These are phyloP conservation scores for Pseudopodoces humilis DNA, from an alignment of 2,113 vertebrate genomes.

Conservation along the genomic window DNA sequence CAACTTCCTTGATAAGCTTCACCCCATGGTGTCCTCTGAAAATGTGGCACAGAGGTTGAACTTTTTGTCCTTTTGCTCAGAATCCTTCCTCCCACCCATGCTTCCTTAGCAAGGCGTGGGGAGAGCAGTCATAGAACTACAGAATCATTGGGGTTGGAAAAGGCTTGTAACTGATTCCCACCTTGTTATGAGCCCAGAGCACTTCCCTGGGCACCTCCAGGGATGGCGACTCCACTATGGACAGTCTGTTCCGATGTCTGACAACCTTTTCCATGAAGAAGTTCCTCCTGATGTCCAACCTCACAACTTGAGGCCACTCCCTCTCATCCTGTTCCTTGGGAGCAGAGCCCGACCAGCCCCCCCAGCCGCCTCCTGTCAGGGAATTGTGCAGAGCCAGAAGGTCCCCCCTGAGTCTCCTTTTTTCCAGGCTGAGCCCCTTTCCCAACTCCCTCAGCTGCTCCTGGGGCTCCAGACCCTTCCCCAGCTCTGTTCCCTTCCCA, in stretches of 20 bases:
- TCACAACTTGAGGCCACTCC: accelerated
- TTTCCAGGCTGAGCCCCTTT: background rate
- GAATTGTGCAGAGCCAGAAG: background rate
- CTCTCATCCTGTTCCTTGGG: background rate
- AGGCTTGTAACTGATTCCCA: background rate
- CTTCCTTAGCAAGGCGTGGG: background rate
- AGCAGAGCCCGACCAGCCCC: background rate
- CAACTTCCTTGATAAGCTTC: background rate
- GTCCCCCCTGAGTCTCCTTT: background rate
- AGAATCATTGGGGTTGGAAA: background rate
- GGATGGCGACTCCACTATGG: background rate
- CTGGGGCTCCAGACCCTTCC: background rate
- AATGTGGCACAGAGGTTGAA: background rate
- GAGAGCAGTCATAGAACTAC: background rate
- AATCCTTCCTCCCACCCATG: background rate
- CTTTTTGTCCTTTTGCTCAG: background rate
- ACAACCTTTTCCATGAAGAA: background rate
- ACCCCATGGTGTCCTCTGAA: background rate
- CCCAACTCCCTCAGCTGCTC: background rate
- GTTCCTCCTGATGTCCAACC: background rate
- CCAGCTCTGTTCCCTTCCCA: background rate
- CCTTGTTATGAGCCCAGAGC: background rate
- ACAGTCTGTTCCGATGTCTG: background rate
- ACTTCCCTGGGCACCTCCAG: background rate
- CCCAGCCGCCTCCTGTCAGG: background rate